Evolutionary conservation across 1,140 invertebrate genomes (phyloP), one percentile per base, ranked within the genome.

Genomic region (Battus philenor): DNA sequence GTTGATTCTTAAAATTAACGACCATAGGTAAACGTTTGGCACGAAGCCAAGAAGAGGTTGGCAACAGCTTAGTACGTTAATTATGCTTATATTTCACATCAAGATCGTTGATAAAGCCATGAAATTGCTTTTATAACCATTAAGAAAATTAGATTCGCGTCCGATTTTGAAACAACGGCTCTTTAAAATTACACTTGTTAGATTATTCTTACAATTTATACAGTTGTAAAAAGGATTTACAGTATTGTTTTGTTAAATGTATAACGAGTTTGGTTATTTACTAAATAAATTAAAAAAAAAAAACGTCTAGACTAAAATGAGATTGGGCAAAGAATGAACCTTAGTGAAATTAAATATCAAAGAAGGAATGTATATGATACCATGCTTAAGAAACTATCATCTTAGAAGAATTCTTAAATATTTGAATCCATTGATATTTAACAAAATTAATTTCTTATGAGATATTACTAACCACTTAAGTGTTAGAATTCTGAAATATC

Each of bases 11-110:
- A 39, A 39, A 39, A 39, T 39, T 24, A 27, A 39, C 36, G 22
- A 26, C 36, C 15, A 39, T 39, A 39, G 36, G 36, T 39, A 27
- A 39, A 22, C 36, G 36, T 13, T 39, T 39, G 36, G 36, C 36
- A 9, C 36, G 4, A 13, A 5, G 36, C 36, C 36, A 39, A 38
- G 22, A 39, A 24, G 36, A 39, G 36, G 36, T 39, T 39, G 36
- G 36, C 36, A 39, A 39, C 36, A 39, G 36, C 36, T 39, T 39
- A 39, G 36, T 39, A 39, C 36, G 36, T 27, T 39, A 39, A 39
- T 39, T 39, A 39, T 39, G 36, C 36, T 39, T 39, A 39, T 39
- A 39, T 39, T 9, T 39, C 36, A 39, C 36, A 39, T 39, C 36
- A 39, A 39, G 36, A 39, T 39, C 36, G 15, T 7, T 12, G 36